A percentile compares a stretch with the other conserved stretches of the same genome.
Conservation (phyloP, 2,888 invertebrate species). For the Nomada goodeniana region DNA sequence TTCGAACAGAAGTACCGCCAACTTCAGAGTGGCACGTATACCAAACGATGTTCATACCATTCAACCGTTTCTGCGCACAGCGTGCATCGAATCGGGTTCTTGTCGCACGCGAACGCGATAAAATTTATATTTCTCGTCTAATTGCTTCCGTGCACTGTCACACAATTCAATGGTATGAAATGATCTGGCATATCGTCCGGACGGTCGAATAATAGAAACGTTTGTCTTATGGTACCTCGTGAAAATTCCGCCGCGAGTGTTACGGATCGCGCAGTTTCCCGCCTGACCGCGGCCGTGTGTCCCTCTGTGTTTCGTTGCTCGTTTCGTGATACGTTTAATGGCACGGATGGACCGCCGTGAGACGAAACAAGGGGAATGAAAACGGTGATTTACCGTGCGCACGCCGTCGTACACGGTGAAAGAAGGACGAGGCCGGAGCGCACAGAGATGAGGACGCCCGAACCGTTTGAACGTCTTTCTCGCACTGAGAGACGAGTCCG, state of each 20-base stretch:
- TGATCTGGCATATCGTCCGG: not conserved
- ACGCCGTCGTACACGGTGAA: slow-evolving; percentile 12
- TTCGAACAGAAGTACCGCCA: not conserved
- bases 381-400: slow-evolving; percentile 9
- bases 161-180: slow-evolving; percentile 7
- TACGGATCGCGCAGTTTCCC: not conserved
- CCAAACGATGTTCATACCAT: not conserved
- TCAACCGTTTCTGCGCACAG: slow-evolving; percentile 22
- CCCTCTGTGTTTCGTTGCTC: not conserved
- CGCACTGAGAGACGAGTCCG: slow-evolving; percentile 74
- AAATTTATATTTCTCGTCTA: not conserved
- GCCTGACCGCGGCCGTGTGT: not conserved
- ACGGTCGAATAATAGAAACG: too few relatives aligned
- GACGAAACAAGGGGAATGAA: not conserved
- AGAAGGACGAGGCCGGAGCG: slow-evolving; percentile 41
- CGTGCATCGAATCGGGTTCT: not conserved
- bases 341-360: not conserved
- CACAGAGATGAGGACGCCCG: slow-evolving; percentile 71
- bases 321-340: not conserved
- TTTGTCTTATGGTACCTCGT: not conserved
- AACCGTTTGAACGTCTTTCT: slow-evolving; percentile 79
- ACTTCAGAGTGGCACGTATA: slow-evolving; percentile 6
- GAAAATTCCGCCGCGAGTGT: not conserved
- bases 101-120: not conserved
- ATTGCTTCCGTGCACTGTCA: slow-evolving; percentile 10